A percentile compares a stretch with the other conserved stretches of the same genome.
These are phyloP conservation scores for Zosterops hypoxanthus DNA, from an alignment of 2,113 vertebrate species.

Conservation along the genomic window DNA sequence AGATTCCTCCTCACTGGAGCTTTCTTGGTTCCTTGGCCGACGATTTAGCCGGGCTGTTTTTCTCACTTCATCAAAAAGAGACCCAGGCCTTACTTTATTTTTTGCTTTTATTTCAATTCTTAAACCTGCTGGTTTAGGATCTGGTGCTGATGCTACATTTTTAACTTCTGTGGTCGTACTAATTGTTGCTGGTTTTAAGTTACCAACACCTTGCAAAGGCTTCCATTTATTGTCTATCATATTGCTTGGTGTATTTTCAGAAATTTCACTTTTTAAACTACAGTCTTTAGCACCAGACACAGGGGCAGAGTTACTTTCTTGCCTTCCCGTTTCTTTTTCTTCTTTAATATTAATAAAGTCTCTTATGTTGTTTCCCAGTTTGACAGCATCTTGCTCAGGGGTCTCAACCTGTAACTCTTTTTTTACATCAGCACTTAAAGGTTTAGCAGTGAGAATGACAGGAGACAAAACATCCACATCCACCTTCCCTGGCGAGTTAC, in stretches of 20 bases:
- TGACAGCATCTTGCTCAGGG: constrained; percentile 1
- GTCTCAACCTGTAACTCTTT: constrained; percentile 1
- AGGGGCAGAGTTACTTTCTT: background rate
- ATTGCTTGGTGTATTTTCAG: constrained; percentile 31
- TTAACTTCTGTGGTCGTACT: constrained; percentile 41
- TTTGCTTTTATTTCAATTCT: constrained; percentile 96
- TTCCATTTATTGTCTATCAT: constrained; percentile 88
- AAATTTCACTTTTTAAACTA: constrained; percentile 9
- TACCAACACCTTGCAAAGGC: constrained; percentile 84
- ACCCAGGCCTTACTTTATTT: constrained; percentile 91
- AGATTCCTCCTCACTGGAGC: constrained; percentile 90
- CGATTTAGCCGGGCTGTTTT: constrained; percentile 93
- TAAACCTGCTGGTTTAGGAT: constrained; percentile 80
- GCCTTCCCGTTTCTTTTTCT: background rate
- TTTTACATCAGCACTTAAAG: background rate
- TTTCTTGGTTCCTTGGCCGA: constrained; percentile 92
- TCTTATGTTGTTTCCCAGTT: background rate
- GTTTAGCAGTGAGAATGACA: background rate
- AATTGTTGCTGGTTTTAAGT: constrained; percentile 42
- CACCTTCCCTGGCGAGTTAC: constrained; percentile 68
- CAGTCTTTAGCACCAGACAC: constrained; percentile 34
- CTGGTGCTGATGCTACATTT: constrained; percentile 45
- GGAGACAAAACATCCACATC: constrained; percentile 58
- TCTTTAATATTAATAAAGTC: background rate
- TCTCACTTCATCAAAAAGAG: constrained; percentile 95